Base-by-base conservation (phyloP, 1,140 invertebrate genomes). In the Patella vulgata region DNA sequence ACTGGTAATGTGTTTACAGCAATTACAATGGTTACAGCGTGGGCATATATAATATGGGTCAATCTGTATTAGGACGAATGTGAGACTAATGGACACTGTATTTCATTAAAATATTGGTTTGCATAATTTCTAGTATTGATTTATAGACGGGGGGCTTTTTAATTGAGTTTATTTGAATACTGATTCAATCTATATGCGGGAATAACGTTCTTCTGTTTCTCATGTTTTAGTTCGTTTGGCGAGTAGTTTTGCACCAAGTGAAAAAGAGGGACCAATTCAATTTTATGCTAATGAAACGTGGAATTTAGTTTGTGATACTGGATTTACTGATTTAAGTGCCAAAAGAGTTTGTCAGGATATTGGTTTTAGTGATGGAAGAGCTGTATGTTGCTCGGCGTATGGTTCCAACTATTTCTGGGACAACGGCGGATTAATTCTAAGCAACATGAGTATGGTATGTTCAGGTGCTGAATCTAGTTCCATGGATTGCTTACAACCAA, bases 311-410 rank as follows among this genome's bases (percentile, higher is more conserved):
- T 78, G 75, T 64, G 73, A 78, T 42, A 64, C 66, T 14, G 66
- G 56, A 5, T 78, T 78, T 53, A 63, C 63, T 44, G 75, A 78
- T 43, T 9, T 63, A 21, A 65, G 67, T 8, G 75, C 75, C 1
- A 57, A 43, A 25, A 40, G 56, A 23, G 71, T 74, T 3, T 78
- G 75, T 63, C 53, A 57, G 36, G 68, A 71, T 47, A 61, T 78
- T 11, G 75, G 75, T 1, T 78, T 74, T 59, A 59, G 52, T n/a
- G 71, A 75, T 33, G 75, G 75, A n/a, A 61, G 63, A 25, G 63
- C 71, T 23, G 39, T 78, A 2, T 72, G 68, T 40, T 75, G 75
- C 36, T 75, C 75, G 19, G 73, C 71, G 17, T 73, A 54, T 59
- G 70, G 70, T 1, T 25, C 27, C 19, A 60, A 60, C 33, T 21